Percentiles rank a stretch among this genome's conserved stretches.
These are phyloP conservation scores for Oreochromis spilurus DNA, from an alignment of 2,113 vertebrate genomes.

Conservation along the genomic window DNA sequence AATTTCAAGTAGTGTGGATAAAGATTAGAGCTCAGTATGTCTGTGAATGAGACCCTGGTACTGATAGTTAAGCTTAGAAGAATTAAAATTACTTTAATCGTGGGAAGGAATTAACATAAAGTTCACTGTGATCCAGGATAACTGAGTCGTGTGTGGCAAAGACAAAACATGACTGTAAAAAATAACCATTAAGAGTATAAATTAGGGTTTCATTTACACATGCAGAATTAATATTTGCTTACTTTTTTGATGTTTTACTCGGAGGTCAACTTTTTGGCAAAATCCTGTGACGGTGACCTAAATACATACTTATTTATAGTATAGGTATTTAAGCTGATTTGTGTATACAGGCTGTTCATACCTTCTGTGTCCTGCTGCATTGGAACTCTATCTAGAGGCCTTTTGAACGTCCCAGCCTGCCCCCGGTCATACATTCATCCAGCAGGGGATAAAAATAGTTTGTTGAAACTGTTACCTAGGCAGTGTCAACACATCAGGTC, in stretches of 20 bases:
- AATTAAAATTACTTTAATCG: background rate
- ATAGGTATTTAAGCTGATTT: background rate
- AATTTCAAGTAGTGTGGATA: background rate
- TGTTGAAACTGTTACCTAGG: conserved; percentile 71
- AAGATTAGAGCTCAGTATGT: background rate
- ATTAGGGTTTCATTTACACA: fast-evolving
- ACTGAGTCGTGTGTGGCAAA: background rate
- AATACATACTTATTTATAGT: conserved; percentile 17
- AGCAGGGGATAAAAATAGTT: conserved; percentile 58
- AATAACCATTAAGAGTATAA: background rate
- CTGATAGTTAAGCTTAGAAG: background rate
- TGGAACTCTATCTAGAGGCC: conserved; percentile 39
- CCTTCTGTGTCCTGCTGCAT: conserved; percentile 24
- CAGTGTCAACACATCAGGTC: conserved; percentile 65
- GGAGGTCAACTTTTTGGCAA: background rate
- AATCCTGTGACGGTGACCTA: background rate
- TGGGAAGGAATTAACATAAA: background rate
- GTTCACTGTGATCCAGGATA: background rate
- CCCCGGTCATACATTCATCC: conserved; percentile 25
- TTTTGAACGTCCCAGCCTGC: conserved; percentile 31
- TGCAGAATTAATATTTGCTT: background rate
- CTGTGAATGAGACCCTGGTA: background rate
- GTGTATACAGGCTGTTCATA: conserved; percentile 39
- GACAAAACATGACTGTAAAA: background rate
- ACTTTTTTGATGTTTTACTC: background rate